Evolutionary conservation across 2,113 vertebrate species (phyloP).

Genomic region (Eidolon helvum): DNA sequence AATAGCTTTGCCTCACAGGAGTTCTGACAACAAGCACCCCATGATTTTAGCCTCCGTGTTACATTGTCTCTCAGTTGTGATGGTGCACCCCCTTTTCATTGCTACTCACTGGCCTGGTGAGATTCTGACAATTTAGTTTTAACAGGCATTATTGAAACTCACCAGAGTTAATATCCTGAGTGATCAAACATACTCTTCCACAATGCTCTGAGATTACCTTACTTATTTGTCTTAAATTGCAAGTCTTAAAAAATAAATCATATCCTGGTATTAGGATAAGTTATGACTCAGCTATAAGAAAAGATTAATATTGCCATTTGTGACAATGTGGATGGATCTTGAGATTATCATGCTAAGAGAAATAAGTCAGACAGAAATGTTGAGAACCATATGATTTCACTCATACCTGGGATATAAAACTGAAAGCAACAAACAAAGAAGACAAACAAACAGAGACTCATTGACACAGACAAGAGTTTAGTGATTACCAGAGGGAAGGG

Average conservation of each 20-base stretch:
- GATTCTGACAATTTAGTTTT: not conserved
- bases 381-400: too few relatives aligned
- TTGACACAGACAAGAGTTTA: too few relatives aligned
- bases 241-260: not conserved
- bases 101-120: too few relatives aligned
- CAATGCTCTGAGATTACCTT: not conserved
- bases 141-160: not conserved
- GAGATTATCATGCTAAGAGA: too few relatives aligned
- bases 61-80: accelerated
- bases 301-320: too few relatives aligned
- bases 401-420: too few relatives aligned
- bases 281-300: too few relatives aligned
- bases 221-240: not conserved
- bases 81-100: accelerated
- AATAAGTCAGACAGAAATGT: too few relatives aligned
- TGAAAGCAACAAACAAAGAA: too few relatives aligned
- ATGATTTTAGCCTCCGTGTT: not conserved
- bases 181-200: not conserved
- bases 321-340: too few relatives aligned
- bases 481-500: too few relatives aligned
- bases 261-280: not conserved
- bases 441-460: too few relatives aligned
- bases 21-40: not conserved
- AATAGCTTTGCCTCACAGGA: not conserved
- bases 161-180: not conserved